These are phyloP conservation scores for Penaeus indicus DNA, from an alignment of 1,140 invertebrate genomes.

Conservation along the genomic window DNA sequence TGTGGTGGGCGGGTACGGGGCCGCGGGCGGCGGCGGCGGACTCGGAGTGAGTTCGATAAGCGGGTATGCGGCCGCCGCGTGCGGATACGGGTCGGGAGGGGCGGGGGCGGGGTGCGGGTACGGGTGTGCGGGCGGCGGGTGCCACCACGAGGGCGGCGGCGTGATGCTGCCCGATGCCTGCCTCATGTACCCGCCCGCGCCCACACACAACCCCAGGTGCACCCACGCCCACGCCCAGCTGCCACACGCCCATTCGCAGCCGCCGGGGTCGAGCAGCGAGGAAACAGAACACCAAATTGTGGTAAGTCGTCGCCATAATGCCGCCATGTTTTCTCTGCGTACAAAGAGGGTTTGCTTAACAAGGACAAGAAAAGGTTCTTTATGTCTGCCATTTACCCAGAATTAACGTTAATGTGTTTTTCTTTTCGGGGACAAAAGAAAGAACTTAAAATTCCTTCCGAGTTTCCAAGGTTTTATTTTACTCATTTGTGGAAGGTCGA, in stretches of 20 bases:
- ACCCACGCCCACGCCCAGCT: slow-evolving; percentile 33
- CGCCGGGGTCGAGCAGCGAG: slow-evolving; percentile 59
- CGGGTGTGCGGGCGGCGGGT: slow-evolving; percentile 31
- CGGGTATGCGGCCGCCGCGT: slow-evolving; percentile 23
- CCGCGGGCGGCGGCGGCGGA: neutral
- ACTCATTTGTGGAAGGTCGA: no score
- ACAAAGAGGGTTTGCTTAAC: no score
- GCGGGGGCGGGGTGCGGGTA: slow-evolving; percentile 8
- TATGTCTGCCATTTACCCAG: no score
- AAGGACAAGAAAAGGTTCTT: no score
- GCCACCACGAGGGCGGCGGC: slow-evolving; percentile 12
- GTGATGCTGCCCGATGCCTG: slow-evolving; percentile 33
- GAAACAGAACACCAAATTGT: slow-evolving; percentile 58
- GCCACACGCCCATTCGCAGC: slow-evolving; percentile 8
- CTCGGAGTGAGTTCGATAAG: slow-evolving; percentile 19
- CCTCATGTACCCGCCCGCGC: slow-evolving; percentile 56
- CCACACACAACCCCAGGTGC: slow-evolving; percentile 46
- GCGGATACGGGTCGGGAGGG: neutral
- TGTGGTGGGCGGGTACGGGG: slow-evolving; percentile 26
- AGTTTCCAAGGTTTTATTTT: no score
- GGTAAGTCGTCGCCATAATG: slow-evolving; percentile 30
- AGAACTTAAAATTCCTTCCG: no score
- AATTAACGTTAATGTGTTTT: no score
- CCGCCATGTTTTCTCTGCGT: neutral
- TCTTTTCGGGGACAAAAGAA: no score